phyloP scores from a whole-genome alignment of 2,797 vertebrate species.

The Labroides dimidiatus region DNA sequence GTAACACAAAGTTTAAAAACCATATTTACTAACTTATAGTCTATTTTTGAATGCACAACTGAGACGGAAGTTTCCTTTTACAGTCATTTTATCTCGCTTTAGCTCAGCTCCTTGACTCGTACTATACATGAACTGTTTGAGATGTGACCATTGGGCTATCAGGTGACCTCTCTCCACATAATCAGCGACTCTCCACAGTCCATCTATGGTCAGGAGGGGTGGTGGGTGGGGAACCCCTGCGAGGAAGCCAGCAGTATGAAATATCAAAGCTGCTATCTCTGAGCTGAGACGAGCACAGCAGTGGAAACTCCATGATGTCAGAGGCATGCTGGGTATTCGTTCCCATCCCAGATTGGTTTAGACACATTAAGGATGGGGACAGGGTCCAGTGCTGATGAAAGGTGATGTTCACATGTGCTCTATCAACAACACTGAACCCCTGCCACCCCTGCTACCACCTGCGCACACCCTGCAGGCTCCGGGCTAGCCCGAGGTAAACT shows the following conservation, averaged over 20 bases:
- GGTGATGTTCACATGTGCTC: conserved; percentile 53
- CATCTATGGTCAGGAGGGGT: conserved; percentile 74
- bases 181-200: conserved; percentile 49
- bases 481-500: conserved; percentile 55
- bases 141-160: conserved; percentile 57
- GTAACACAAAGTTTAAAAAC: too few species aligned
- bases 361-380: conserved; percentile 59
- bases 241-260: conserved; percentile 60
- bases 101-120: conserved; percentile 17
- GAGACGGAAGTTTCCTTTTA: background rate
- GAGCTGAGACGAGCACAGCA: conserved; percentile 58
- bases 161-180: conserved; percentile 49
- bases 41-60: background rate
- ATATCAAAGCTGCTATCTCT: conserved; percentile 74
- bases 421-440: conserved; percentile 44
- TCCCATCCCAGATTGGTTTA: conserved; percentile 61
- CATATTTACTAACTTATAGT: background rate
- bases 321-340: conserved; percentile 58
- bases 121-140: conserved; percentile 23
- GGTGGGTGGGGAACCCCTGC: conserved; percentile 77
- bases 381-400: conserved; percentile 52
- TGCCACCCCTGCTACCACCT: background rate
- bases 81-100: conserved; percentile 2
- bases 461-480: background rate
- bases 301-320: conserved; percentile 84